Base-by-base conservation (phyloP, 2,888 invertebrate species). In the Noctua pronuba region DNA sequence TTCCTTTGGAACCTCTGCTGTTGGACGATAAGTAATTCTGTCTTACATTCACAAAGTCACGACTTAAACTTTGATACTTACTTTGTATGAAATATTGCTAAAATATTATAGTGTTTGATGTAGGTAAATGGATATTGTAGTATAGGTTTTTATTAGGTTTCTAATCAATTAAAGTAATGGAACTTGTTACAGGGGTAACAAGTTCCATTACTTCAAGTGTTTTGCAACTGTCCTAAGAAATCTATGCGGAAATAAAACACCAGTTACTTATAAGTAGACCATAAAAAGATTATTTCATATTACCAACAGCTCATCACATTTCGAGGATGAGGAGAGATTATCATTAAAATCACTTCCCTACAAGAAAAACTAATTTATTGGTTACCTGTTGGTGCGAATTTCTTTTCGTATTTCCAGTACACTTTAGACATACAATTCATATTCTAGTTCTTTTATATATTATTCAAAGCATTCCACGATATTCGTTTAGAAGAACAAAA, bases 1-100 rank as follows among this genome's bases (percentile, higher is more conserved):
- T 84, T 84, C 31, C 82, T 64, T 79, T 78, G 44, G 28, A 83
- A 71, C 18, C 28, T 73, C 76, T 84, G 72, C 72, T 77, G 49
- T 68, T 77, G 64, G 41, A 71, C 60, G 77, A 80, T 83, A 80
- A 77, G 64, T 66, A 69, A 83, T 68, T 77, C 68, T 66, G 65
- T 83, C 13, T 68, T 72, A 65, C 13, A 65, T 75, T 74, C 21
- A 10, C 38, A 38, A 80, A 73, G 58, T 68, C 46, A 24, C 1
- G 16, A n/a, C 11, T 65, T n/a, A 46, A 66, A 66, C 0, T 70
- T 79, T 38, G 2, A 71, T 78, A 79, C 65, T 73, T 52, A 24
- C 21, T 60, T 69, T 62, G n/a, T 69, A 60, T 49, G 68, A 44
- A 41, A 70, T 49, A n/a, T 75, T 52, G 28, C 28, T 44, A 10